Percentiles rank a stretch among this genome's conserved stretches.
These are phyloP conservation scores for Hydrozoanthus tunicans DNA, from an alignment of 64 coral and sea anemone genomes.

Conservation along the genomic window DNA sequence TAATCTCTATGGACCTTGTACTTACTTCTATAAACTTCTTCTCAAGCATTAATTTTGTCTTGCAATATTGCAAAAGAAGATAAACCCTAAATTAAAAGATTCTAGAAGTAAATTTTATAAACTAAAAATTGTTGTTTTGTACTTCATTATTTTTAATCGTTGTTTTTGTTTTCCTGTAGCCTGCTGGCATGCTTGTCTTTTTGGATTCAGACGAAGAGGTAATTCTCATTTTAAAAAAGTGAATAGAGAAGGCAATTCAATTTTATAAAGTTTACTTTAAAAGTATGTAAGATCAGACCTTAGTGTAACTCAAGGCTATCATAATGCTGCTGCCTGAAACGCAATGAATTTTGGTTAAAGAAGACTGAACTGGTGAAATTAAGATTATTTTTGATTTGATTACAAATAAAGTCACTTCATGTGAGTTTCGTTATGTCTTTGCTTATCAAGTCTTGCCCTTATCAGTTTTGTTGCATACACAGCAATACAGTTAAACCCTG, in stretches of 20 bases:
- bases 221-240: not conserved
- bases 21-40: not conserved
- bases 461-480: no score
- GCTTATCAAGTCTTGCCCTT: no score
- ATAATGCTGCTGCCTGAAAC: no score
- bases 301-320: no score
- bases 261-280: not conserved
- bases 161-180: constrained; percentile 1
- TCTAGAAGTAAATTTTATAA: not conserved
- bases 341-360: no score
- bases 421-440: no score
- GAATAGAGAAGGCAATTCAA: not conserved
- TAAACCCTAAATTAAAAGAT: not conserved
- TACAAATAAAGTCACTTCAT: no score
- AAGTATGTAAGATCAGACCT: not conserved
- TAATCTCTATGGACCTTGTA: not conserved
- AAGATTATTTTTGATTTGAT: no score
- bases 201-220: constrained; percentile 52
- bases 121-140: not conserved
- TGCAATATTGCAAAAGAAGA: not conserved
- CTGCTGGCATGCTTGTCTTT: constrained; percentile 47
- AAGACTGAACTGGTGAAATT: no score
- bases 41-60: not conserved
- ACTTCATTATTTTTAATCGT: not conserved
- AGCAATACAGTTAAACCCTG: no score